phyloP scores from a whole-genome alignment of 2,797 vertebrate genomes.

The Rhabdomys pumilio region DNA sequence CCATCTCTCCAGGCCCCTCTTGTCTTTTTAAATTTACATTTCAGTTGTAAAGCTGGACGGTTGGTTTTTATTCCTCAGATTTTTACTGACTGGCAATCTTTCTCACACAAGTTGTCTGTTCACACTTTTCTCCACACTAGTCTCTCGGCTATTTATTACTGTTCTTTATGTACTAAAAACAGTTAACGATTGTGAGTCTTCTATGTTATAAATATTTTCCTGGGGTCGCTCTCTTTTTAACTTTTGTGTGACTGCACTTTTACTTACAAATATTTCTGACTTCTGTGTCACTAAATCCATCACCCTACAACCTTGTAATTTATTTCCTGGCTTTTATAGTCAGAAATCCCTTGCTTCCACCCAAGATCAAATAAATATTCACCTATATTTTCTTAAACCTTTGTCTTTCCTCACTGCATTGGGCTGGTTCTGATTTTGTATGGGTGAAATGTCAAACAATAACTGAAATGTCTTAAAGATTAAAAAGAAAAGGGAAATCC shows the following conservation, averaged over 20 bases:
- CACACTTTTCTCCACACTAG: neutral
- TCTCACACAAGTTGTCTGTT: neutral
- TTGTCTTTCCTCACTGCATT: conserved; percentile 40
- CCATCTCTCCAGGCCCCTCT: neutral
- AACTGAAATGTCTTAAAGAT: conserved; percentile 72
- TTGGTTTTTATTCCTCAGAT: neutral
- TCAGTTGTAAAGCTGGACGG: neutral
- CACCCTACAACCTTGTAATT: conserved; percentile 19
- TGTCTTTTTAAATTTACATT: conserved; percentile 40
- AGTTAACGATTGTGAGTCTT: neutral
- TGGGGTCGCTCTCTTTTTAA: neutral
- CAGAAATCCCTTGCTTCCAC: conserved; percentile 27
- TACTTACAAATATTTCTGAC: conserved; percentile 41
- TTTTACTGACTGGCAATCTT: conserved; percentile 56
- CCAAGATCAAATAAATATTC: conserved; percentile 69
- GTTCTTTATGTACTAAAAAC: conserved; percentile 48
- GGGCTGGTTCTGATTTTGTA: conserved; percentile 25
- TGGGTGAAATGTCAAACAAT: conserved; percentile 73
- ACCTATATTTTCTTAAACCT: conserved; percentile 63
- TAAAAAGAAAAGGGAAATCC: conserved; percentile 65
- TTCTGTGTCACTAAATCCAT: conserved; percentile 34
- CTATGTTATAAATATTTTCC: conserved; percentile 17
- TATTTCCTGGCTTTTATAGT: conserved; percentile 57
- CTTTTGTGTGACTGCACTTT: conserved; percentile 32
- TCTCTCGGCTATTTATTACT: conserved; percentile 21